Evolutionary conservation across 2,113 vertebrate species (phyloP).

Genomic region (Clarias macrocephalus): DNA sequence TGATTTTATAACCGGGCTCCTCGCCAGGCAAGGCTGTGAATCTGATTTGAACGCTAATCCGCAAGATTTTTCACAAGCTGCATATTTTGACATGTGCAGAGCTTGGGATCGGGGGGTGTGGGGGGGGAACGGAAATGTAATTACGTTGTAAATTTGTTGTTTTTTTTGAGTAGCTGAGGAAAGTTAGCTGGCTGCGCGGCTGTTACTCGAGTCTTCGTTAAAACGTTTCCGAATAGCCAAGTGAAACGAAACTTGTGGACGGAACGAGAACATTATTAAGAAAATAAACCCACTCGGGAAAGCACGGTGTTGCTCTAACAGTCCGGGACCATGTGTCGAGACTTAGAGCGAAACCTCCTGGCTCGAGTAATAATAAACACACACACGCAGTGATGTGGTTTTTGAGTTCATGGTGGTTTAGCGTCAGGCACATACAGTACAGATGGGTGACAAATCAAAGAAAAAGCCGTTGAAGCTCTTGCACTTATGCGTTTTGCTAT

Average conservation of each 20-base stretch:
- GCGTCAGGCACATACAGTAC: neutral
- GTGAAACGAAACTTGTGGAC: neutral
- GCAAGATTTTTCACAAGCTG: neutral
- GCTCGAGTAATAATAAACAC: conserved; percentile 4
- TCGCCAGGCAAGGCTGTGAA: neutral
- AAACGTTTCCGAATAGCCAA: neutral
- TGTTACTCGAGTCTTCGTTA: neutral
- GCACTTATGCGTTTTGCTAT: neutral
- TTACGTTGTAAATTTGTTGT: neutral
- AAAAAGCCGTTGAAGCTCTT: neutral
- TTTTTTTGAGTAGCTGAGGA: neutral
- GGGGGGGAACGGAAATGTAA: neutral
- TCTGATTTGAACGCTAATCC: neutral
- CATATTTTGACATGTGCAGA: neutral
- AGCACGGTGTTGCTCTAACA: neutral
- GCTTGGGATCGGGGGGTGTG: neutral
- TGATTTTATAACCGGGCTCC: neutral
- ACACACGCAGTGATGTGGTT: neutral
- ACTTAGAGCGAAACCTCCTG: neutral
- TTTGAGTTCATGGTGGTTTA: conserved; percentile 1
- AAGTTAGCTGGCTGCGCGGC: conserved; percentile 7
- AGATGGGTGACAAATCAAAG: neutral
- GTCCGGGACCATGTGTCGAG: neutral
- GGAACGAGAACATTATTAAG: conserved; percentile 9
- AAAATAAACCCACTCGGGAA: neutral